Evolutionary conservation across 2,797 vertebrate species (phyloP).

Genomic region (Pangasius larnaudii): DNA sequence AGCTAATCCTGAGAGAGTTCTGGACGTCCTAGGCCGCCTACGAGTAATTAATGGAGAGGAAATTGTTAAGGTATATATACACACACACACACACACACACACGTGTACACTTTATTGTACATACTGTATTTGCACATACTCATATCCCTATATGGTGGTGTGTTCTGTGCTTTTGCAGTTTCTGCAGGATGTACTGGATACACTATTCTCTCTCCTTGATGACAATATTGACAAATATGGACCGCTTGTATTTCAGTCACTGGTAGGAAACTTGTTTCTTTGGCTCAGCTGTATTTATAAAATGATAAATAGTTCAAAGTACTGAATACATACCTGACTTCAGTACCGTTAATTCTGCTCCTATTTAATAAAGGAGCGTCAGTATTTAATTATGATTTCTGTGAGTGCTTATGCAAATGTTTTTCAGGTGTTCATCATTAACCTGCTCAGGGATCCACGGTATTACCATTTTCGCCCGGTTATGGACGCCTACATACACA

Average conservation of each 20-base stretch:
- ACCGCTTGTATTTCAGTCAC: constrained; percentile 95
- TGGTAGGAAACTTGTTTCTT: constrained; percentile 81
- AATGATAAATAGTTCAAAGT: background rate
- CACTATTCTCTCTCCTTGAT: constrained; percentile 95
- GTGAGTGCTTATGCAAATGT: background rate
- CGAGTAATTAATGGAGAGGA: constrained; percentile 96
- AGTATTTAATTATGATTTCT: background rate
- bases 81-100: constrained; percentile 6
- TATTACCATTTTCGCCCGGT: constrained; percentile 98
- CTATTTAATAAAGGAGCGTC: background rate
- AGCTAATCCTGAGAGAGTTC: constrained; percentile 92
- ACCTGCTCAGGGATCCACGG: constrained; percentile 96
- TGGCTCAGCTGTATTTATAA: background rate
- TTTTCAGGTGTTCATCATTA: constrained; percentile 95
- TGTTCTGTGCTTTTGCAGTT: constrained; percentile 79
- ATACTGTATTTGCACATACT: background rate
- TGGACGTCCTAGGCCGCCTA: constrained; percentile 93
- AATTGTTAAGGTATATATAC: constrained; percentile 88
- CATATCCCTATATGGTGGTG: background rate
- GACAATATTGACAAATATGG: constrained; percentile 99
- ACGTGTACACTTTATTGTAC: background rate
- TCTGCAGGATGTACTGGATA: constrained; percentile 96
- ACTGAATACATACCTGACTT: background rate
- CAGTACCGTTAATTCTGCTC: background rate
- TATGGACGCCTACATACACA: constrained; percentile 99